phyloP scores from a whole-genome alignment of 2,113 vertebrate genomes.

The Clarias macrocephalus region DNA sequence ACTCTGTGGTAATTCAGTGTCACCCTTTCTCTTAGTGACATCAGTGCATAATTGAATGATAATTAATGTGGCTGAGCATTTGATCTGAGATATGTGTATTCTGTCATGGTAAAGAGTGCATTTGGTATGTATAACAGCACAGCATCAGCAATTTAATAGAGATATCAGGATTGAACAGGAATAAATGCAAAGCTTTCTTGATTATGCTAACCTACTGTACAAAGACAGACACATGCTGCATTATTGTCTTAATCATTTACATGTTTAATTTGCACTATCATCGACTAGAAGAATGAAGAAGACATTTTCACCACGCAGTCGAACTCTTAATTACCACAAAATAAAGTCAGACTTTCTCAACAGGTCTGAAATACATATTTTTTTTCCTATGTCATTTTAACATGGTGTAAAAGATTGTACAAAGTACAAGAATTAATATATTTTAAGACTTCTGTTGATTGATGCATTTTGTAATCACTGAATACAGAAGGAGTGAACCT shows the following conservation, averaged over 20 bases:
- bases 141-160: not conserved
- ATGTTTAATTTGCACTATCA: not conserved
- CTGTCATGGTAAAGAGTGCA: not conserved
- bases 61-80: not conserved
- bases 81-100: not conserved
- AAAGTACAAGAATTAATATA: not conserved
- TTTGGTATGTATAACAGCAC: not conserved
- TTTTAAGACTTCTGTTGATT: not conserved
- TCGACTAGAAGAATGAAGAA: not conserved
- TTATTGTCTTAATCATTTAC: not conserved
- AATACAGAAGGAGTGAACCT: not conserved
- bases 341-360: not conserved
- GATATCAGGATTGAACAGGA: not conserved
- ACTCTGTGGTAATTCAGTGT: not conserved
- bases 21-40: not conserved
- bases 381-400: not conserved
- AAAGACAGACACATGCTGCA: not conserved
- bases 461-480: not conserved
- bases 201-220: not conserved
- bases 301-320: not conserved
- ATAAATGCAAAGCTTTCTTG: not conserved
- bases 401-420: not conserved
- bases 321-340: not conserved
- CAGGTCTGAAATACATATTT: too few species aligned
- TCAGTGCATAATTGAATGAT: not conserved